Percentiles rank a stretch among this genome's conserved stretches.
phyloP scores from a whole-genome alignment of 2,888 invertebrate species.

The Nemapogon koenigi region DNA sequence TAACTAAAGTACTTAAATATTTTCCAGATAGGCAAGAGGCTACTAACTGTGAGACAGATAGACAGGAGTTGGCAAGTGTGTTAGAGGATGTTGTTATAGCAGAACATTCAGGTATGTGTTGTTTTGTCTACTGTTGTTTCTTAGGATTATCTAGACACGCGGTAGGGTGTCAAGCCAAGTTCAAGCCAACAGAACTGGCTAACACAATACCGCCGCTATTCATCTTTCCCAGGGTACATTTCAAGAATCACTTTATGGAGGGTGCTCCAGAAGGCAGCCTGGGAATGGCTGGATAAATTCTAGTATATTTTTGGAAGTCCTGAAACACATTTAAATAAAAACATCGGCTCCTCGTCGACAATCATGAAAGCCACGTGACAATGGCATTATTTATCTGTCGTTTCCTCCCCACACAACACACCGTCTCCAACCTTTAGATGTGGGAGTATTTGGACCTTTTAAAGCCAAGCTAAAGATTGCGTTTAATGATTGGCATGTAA shows the following conservation, averaged over 20 bases:
- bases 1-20: too few species aligned
- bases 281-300: slow-evolving; percentile 19
- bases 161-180: too few species aligned
- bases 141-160: too few species aligned
- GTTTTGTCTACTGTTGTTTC: too few species aligned
- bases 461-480: slow-evolving; percentile 18
- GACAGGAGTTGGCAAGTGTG: too few species aligned
- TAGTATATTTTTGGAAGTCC: slow-evolving; percentile 13
- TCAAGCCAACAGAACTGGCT: too few species aligned
- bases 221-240: slow-evolving; percentile 21
- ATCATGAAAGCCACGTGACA: slow-evolving; percentile 8
- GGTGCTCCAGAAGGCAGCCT: slow-evolving; percentile 19
- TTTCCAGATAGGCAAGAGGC: too few species aligned
- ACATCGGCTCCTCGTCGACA: slow-evolving; percentile 14
- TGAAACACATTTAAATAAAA: slow-evolving; percentile 10
- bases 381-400: slow-evolving; percentile 12
- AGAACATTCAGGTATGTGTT: too few species aligned
- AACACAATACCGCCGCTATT: slow-evolving; percentile 27
- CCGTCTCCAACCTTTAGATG: slow-evolving; percentile 25
- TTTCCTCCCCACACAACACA: slow-evolving; percentile 23
- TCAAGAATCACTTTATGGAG: slow-evolving; percentile 17
- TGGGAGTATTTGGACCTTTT: slow-evolving; percentile 17
- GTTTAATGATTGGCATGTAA: slow-evolving; percentile 22
- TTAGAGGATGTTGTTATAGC: too few species aligned
- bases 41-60: too few species aligned